phyloP scores from a whole-genome alignment of 1,140 invertebrate genomes.

The Tribolium castaneum region DNA sequence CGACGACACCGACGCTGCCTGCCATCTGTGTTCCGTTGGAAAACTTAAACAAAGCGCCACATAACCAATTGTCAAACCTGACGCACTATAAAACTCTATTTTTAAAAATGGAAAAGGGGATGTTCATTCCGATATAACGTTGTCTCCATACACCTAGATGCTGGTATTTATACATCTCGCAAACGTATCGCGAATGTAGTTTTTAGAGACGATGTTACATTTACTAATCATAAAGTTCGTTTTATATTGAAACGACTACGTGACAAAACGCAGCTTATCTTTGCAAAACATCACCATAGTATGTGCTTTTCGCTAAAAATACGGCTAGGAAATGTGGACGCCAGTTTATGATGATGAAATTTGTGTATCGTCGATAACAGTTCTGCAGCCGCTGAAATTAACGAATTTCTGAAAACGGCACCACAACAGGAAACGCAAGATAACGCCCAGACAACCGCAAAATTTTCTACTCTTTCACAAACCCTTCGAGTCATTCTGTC shows the following conservation, averaged over 20 bases:
- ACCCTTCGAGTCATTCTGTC: too few relatives aligned
- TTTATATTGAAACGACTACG: constrained; percentile 42
- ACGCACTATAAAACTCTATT: constrained; percentile 35
- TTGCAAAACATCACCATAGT: constrained; percentile 33
- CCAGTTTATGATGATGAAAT: constrained; percentile 25
- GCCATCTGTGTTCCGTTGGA: constrained; percentile 45
- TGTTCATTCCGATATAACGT: constrained; percentile 20
- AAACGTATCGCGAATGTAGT: constrained; percentile 22
- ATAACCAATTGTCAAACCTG: constrained; percentile 32
- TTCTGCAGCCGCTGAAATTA: constrained; percentile 20
- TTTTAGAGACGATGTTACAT: constrained; percentile 33
- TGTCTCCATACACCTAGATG: neutral
- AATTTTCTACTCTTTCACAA: neutral
- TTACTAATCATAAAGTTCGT: constrained; percentile 44
- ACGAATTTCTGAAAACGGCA: constrained; percentile 15
- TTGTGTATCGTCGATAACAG: constrained; percentile 31
- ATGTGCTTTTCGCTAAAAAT: constrained; percentile 41
- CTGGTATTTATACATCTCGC: constrained; percentile 15
- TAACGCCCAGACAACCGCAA: constrained; percentile 1
- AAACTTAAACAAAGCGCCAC: constrained; percentile 42
- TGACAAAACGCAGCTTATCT: constrained; percentile 44
- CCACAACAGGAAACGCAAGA: constrained; percentile 17
- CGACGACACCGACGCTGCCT: constrained; percentile 29
- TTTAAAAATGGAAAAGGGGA: constrained; percentile 5
- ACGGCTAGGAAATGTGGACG: constrained; percentile 33